Evolutionary conservation across 2,113 vertebrate genomes (phyloP).

Genomic region (Vulpes lagopus): DNA sequence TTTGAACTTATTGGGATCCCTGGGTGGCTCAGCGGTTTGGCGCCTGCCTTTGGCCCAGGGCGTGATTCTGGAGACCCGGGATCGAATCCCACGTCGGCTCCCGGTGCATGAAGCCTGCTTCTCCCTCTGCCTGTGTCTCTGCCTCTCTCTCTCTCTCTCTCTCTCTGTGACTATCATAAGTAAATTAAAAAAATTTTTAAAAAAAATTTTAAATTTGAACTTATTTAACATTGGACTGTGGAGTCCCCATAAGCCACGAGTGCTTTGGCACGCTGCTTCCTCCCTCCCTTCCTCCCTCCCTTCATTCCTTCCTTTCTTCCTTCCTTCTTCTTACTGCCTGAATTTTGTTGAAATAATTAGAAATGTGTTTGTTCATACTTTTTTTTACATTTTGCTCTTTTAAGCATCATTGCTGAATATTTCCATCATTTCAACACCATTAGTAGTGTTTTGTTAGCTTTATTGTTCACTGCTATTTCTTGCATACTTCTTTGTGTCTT

Average conservation of each 20-base stretch:
- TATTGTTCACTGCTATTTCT: neutral
- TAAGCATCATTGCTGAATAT: neutral
- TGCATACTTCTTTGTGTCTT: neutral
- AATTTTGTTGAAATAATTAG: slow-evolving; percentile 52
- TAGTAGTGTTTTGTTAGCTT: neutral
- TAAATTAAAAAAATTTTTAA: too few species aligned
- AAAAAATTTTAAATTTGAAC: neutral
- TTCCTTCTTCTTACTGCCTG: neutral
- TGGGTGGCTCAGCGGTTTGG: too few species aligned
- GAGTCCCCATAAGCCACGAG: neutral
- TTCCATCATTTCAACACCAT: neutral
- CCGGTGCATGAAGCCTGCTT: too few species aligned
- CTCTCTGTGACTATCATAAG: too few species aligned
- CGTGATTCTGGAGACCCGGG: too few species aligned
- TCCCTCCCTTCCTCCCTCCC: neutral
- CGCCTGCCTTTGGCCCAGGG: too few species aligned
- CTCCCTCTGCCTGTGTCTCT: too few species aligned
- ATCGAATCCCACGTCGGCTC: too few species aligned
- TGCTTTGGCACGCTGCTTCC: neutral
- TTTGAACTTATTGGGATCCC: neutral
- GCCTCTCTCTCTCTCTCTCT: too few species aligned
- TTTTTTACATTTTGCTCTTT: neutral
- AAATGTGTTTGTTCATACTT: neutral
- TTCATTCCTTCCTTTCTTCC: neutral
- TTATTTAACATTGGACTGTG: neutral